Evolutionary conservation across 2,113 vertebrate genomes (phyloP).

Genomic region (Ictalurus furcatus): DNA sequence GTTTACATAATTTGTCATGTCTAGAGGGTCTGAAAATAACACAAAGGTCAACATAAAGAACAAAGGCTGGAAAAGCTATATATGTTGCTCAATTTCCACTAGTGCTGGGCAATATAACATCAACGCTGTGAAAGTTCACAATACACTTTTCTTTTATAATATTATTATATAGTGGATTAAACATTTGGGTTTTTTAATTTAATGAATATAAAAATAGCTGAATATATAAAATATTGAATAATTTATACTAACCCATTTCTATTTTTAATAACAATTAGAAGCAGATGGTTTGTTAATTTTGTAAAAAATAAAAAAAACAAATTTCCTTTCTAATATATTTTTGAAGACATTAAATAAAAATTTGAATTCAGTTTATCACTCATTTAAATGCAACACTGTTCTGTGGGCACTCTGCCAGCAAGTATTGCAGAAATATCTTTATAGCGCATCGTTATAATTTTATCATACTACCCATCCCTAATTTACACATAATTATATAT

Average conservation of each 20-base stretch:
- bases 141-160: background rate
- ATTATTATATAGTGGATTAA: background rate
- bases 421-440: background rate
- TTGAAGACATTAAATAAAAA: background rate
- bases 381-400: background rate
- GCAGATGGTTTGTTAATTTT: background rate
- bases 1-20: slow-evolving; percentile 35
- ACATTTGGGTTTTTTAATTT: background rate
- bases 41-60: background rate
- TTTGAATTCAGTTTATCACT: background rate
- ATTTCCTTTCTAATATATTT: background rate
- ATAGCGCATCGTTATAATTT: background rate
- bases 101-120: no score
- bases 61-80: background rate
- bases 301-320: background rate
- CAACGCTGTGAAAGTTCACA: background rate
- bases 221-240: background rate
- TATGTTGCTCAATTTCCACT: background rate
- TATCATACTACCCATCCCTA: background rate
- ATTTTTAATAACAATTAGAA: background rate
- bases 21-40: slow-evolving; percentile 32
- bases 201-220: background rate
- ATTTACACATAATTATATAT: background rate
- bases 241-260: background rate
- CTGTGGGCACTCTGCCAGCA: background rate